A percentile compares a stretch with the other conserved stretches of the same genome.
Evolutionary conservation across 2,888 invertebrate genomes (phyloP).

Genomic region (Dasysyrphus tricinctus): DNA sequence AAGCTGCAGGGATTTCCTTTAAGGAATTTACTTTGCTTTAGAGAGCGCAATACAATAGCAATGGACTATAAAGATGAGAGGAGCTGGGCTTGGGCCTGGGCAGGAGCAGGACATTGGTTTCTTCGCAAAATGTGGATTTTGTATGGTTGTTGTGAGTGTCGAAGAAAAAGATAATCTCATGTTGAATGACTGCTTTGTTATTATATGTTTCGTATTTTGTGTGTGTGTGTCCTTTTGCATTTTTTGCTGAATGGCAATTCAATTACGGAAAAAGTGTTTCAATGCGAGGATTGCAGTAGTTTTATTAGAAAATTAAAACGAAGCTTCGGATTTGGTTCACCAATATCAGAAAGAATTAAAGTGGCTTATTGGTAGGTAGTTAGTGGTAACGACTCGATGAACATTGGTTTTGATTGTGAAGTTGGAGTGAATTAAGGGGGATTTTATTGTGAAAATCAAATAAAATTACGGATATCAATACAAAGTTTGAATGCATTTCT

Average conservation of each 20-base stretch:
- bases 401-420: neutral
- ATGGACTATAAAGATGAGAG: neutral
- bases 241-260: constrained; percentile 55
- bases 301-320: constrained; percentile 59
- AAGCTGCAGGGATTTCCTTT: constrained; percentile 42
- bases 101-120: constrained; percentile 39
- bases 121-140: constrained; percentile 7
- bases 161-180: constrained; percentile 52
- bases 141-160: constrained; percentile 14
- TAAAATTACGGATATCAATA: no score
- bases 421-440: no score
- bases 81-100: neutral
- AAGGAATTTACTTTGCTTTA: constrained; percentile 31
- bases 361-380: neutral
- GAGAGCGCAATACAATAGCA: constrained; percentile 40
- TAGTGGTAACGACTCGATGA: neutral
- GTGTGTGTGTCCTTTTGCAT: constrained; percentile 27
- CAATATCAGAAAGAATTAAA: constrained; percentile 5
- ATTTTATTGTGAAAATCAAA: no score
- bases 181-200: constrained; percentile 54
- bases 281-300: constrained; percentile 50
- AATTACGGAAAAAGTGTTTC: constrained; percentile 65
- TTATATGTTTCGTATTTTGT: constrained; percentile 21
- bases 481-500: no score
- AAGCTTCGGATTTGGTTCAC: constrained; percentile 77